Evolutionary conservation across 2,113 vertebrate genomes (phyloP), one percentile per base, ranked within the genome.

Genomic region (Crypturellus undulatus): DNA sequence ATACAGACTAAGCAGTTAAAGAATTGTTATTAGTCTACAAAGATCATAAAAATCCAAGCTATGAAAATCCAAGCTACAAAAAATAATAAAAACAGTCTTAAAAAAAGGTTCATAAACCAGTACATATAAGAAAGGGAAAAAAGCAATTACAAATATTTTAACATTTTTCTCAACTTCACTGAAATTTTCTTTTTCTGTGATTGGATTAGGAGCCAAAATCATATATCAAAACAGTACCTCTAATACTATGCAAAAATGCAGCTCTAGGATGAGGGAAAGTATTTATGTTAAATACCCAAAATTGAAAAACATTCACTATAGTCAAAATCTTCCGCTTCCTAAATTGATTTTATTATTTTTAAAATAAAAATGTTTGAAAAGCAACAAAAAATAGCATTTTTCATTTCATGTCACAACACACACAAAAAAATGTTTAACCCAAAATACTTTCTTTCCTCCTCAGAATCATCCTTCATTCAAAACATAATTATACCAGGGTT

Each of bases 231-330:
- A 28, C 22, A 49, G 3, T 4, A 67, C 24, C 9, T 40, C 20
- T 47, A 69, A 12, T 38, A 36, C 4, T 5, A 26, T 2, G 52
- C 5, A 43, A 28, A 89, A 79, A 79, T 49, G 12, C 15, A 64
- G 7, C 3, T 80, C 10, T 49, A 34, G 2, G 4, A 59, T 10
- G 38, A 28, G 0, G 0, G 0, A 56, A 92, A 73, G 4, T 5
- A 40, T 47, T 81, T 70, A 32, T 6, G 2, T 12, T 52, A 73
- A 42, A 52, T 58, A 68, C 22, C 38, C 10, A 56, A 86, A 1
- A 42, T 19, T 47, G 14, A 14, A 34, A 63, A 38, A 25, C 12
- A 32, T 32, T 59, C 67, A 34, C 15, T 34, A 34, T n/a, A 25
- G 25, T 47, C 43, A 47, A 47, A 16, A 47, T 17, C 21, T 10